A percentile compares a stretch with the other conserved stretches of the same genome.
phyloP scores from a whole-genome alignment of 2,797 vertebrate genomes.

The Coregonus ussuriensis region DNA sequence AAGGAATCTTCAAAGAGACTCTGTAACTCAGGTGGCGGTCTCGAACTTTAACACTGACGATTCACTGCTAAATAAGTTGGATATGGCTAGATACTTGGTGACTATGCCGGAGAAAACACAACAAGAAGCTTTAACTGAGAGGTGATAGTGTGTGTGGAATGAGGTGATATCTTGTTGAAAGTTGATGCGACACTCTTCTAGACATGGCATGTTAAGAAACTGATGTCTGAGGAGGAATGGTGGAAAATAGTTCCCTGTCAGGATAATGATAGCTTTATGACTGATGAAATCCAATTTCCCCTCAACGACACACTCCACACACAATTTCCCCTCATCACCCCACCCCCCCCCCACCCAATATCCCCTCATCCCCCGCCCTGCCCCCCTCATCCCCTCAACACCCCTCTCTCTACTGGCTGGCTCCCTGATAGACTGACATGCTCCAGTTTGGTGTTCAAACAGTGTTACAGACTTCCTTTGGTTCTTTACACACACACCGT shows the following conservation, averaged over 20 bases:
- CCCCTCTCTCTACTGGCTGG: slow-evolving; percentile 3
- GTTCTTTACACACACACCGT: too few species aligned
- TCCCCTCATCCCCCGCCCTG: background rate
- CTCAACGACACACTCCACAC: background rate
- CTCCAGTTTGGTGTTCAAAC: too few species aligned
- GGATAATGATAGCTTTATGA: slow-evolving; percentile 68
- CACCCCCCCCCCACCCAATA: too few species aligned
- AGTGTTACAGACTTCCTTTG: too few species aligned
- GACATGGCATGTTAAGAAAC: slow-evolving; percentile 54
- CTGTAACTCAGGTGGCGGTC: background rate
- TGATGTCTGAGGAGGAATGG: slow-evolving; percentile 53
- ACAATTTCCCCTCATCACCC: too few species aligned
- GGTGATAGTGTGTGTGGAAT: slow-evolving; percentile 5
- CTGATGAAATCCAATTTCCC: slow-evolving; percentile 70
- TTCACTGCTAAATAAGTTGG: background rate
- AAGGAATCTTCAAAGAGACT: background rate
- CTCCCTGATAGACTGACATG: background rate
- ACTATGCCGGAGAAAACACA: background rate
- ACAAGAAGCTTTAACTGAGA: background rate
- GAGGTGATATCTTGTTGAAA: slow-evolving; percentile 38
- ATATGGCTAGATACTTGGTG: background rate
- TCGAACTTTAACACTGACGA: background rate
- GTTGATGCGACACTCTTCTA: slow-evolving; percentile 36
- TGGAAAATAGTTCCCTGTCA: slow-evolving; percentile 71
- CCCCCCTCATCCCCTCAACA: slow-evolving; percentile 9